Evolutionary conservation across 1,140 invertebrate genomes (phyloP), one percentile per base, ranked within the genome.

Genomic region (Ditylenchus dipsaci): DNA sequence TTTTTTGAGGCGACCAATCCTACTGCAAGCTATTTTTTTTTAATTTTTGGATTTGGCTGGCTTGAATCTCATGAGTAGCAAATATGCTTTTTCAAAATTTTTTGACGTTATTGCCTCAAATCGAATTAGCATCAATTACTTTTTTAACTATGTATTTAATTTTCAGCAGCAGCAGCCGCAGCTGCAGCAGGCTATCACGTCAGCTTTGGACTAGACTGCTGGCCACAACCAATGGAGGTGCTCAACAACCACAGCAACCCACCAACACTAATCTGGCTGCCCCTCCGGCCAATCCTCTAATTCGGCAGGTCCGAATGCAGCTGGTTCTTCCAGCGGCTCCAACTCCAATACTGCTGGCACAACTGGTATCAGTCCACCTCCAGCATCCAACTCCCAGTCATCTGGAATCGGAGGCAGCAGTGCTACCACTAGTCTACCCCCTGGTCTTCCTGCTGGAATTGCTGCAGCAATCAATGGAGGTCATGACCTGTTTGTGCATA

Each of bases 401-500:
- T 27, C 17, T 68, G 62, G 13, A 15, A 23, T 23, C 26, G 68
- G 27, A 45, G 23, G 71, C 1, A 47, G 38, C 7, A 49, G 17
- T 21, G 26, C 71, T 27, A 56, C 61, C 11, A 73, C 62, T 15
- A 33, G 60, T 67, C 43, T 81, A n/a, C 53, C 72, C 9, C 73
- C 79, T 30, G 60, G 62, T 17, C 63, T 61, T n/a, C 62, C 69
- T 9, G 43, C 73, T 1, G 62, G 64, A 19, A 63, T 72, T 27
- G 47, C 75, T 21, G 72, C 79, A 21, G 71, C 76, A 7, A 61
- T 67, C 26, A 73, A 49, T 29, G 63, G 33, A 9, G 65, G 42
- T 42, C 75, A 82, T 49, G 78, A 80, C 53, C 65, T 80, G 13
- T 80, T 76, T 60, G 76, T 82, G 19, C 78, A 82, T 29, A 67